Percentiles rank a stretch among this genome's conserved stretches.
These are phyloP conservation scores for Cossypha niveicapilla DNA, from an alignment of 2,797 vertebrate genomes.

Conservation along the genomic window DNA sequence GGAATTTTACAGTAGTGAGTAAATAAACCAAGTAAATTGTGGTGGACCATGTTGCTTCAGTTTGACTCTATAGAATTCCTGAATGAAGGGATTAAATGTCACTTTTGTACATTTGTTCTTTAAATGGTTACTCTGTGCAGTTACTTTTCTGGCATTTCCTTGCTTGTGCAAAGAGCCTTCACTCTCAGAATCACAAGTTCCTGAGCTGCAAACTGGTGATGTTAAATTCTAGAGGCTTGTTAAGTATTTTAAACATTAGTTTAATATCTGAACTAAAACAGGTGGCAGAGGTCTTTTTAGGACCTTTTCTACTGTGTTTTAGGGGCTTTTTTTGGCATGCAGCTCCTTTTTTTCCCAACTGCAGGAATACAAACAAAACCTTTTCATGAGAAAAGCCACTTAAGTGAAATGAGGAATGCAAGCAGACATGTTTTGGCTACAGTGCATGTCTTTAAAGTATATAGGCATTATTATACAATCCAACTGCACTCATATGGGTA, in stretches of 20 bases:
- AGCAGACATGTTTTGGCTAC: constrained; percentile 70
- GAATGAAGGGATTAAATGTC: neutral
- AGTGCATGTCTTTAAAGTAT: constrained; percentile 50
- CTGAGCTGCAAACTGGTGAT: neutral
- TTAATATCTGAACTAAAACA: constrained; percentile 45
- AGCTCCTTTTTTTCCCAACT: constrained; percentile 29
- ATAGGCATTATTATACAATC: constrained; percentile 48
- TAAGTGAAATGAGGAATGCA: constrained; percentile 69
- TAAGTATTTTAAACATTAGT: constrained; percentile 19
- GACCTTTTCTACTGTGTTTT: constrained; percentile 16
- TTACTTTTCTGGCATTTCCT: neutral
- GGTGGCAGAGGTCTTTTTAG: constrained; percentile 8
- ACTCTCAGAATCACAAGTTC: neutral
- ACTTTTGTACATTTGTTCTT: neutral
- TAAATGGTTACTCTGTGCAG: neutral
- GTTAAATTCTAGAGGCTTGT: constrained; percentile 34
- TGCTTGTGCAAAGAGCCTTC: neutral
- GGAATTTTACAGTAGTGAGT: constrained; percentile 23
- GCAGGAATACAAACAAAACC: constrained; percentile 67
- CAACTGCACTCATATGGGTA: neutral
- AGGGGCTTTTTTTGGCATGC: neutral
- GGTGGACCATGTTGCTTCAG: neutral
- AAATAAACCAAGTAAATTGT: constrained; percentile 19
- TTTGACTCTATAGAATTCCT: neutral
- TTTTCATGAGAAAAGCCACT: constrained; percentile 68